Evolutionary conservation across 2,113 vertebrate species (phyloP), one percentile per base, ranked within the genome.

Genomic region (Silurus asotus): DNA sequence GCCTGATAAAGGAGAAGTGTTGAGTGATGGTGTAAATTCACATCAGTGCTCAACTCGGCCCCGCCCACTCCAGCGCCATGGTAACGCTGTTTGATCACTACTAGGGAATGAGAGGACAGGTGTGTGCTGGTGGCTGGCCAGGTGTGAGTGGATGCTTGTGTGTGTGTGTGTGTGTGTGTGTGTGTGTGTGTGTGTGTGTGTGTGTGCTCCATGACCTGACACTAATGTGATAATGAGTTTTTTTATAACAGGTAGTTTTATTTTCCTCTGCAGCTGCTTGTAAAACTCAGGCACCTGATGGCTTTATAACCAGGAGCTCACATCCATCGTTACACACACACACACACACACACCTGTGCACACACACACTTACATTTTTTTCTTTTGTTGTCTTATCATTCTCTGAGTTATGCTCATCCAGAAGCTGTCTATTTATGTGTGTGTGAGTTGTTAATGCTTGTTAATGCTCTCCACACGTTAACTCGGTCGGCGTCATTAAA

Each of bases 191-290:
- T 48, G 48, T 84, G 23, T 56, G 62, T 25, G 51, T 67, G 77
- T 75, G 10, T 14, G 8, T 19, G 87, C 89, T 89, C 82, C 7
- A 13, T 79, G 90, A 89, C 84, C 79, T 87, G 86, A 74, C 87
- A 49, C 82, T 85, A 85, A 89, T 90, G 83, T 92, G 91, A 93
- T 90, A 92, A 90, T 91, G 89, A 53, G 82, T 67, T 58, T 67
- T 88, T 88, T 89, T 88, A 89, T 81, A 69, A 48, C 75, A 55
- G 81, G 19, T 20, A 37, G 1, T 37, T 37, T 37, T 37, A 37
- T 37, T 37, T 37, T 37, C 13, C 84, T 84, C 87, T 82, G 62
- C 79, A 49, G n/a, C 81, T 37, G 23, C 77, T 88, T 78, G 75
- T 88, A 88, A 86, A 88, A 51, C 75, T 55, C 51, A 59, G 62